Conservation (phyloP, 1,140 invertebrate species). For the Galendromus occidentalis region DNA sequence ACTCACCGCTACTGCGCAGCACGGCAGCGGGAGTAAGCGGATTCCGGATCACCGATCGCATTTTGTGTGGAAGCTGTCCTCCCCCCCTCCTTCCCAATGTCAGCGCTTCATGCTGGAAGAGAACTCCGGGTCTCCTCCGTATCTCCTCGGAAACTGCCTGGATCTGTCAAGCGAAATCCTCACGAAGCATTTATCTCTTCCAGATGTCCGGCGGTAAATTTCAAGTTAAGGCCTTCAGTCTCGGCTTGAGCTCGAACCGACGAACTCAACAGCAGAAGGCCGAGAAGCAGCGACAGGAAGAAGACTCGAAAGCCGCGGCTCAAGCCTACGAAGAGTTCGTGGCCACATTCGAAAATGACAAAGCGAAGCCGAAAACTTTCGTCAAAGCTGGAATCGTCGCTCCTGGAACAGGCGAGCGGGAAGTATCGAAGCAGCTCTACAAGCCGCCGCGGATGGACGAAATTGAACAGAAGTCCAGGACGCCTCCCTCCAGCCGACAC, state of each 20-base stretch:
- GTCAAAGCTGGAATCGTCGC: slow-evolving; percentile 90
- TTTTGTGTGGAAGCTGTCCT: no score
- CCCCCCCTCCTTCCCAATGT: no score
- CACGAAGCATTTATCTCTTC: no score
- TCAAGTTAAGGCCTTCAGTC: slow-evolving; percentile 4
- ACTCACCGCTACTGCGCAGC: no score
- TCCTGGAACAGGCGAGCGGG: slow-evolving; percentile 73
- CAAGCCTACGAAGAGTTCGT: slow-evolving; percentile 91
- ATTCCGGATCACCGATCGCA: no score
- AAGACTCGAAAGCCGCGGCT: slow-evolving; percentile 24
- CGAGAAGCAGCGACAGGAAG: slow-evolving; percentile 17
- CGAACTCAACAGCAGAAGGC: slow-evolving; percentile 12
- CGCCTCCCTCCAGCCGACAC: slow-evolving; percentile 20
- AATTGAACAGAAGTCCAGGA: slow-evolving; percentile 35
- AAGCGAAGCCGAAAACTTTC: slow-evolving; percentile 68
- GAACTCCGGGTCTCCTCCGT: no score
- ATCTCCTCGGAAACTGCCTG: no score
- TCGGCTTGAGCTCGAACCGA: background rate
- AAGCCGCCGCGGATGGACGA: slow-evolving; percentile 61
- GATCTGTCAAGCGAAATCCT: no score
- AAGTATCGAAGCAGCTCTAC: slow-evolving; percentile 65
- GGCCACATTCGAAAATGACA: slow-evolving; percentile 72
- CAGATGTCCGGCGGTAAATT: slow-evolving; percentile 4
- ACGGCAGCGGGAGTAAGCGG: no score
- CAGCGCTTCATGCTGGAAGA: no score